Evolutionary conservation across 2,113 vertebrate species (phyloP).

Genomic region (Eidolon helvum): DNA sequence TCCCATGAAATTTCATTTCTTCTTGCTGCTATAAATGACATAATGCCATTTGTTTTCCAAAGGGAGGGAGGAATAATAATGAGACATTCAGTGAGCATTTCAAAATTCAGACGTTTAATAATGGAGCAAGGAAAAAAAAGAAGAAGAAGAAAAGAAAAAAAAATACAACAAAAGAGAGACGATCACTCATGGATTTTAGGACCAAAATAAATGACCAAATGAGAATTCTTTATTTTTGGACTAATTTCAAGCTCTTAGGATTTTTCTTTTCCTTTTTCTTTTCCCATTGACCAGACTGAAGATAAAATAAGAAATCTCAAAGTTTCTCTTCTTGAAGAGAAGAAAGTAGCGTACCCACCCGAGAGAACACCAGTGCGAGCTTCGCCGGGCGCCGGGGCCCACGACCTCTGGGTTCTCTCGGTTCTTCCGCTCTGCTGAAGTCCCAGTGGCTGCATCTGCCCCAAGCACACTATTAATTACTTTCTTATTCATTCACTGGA

Average conservation of each 20-base stretch:
- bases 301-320: conserved; percentile 33
- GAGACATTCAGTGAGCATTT: conserved; percentile 46
- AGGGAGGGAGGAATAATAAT: conserved; percentile 26
- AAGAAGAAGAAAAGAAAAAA: not conserved
- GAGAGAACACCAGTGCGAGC: not conserved
- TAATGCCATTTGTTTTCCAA: conserved; percentile 61
- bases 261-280: conserved; percentile 52
- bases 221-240: conserved; percentile 61
- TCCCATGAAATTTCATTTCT: conserved; percentile 57
- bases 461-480: conserved; percentile 86
- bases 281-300: conserved; percentile 49
- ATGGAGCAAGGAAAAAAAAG: conserved; percentile 14
- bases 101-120: conserved; percentile 68
- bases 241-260: conserved; percentile 58
- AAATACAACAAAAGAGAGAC: conserved; percentile 17
- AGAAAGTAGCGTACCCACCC: not conserved
- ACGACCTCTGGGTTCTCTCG: conserved; percentile 67
- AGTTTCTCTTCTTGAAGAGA: conserved; percentile 35
- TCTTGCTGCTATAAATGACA: conserved; percentile 48
- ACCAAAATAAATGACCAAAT: conserved; percentile 65
- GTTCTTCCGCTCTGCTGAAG: conserved; percentile 82
- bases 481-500: conserved; percentile 90
- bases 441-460: conserved; percentile 80
- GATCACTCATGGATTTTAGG: conserved; percentile 7
- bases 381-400: conserved; percentile 35